Base-by-base conservation (phyloP, 2,113 vertebrate species). In the Pelusios castaneus region DNA sequence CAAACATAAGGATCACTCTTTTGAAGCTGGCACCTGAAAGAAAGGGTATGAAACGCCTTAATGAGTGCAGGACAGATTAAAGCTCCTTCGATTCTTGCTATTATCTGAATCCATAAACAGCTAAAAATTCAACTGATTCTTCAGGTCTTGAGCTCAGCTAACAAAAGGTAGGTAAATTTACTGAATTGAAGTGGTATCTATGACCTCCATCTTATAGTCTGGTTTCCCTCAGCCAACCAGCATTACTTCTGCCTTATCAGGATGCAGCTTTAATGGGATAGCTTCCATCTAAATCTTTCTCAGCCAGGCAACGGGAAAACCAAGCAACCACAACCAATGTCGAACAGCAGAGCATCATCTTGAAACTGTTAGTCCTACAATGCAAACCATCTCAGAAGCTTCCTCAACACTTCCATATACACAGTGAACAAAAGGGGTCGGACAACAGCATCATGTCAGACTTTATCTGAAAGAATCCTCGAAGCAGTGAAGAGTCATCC, bases 291-390 rank as follows among this genome's bases (percentile, higher is more conserved):
- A 2, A 79, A 70, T 2, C 3, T 45, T 8, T 2, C 13, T 80
- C n/a, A 14, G 17, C 14, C 16, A 91, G 77, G 83, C 13, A 19
- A 1, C 45, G 47, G 1, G 2, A 76, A 93, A 91, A 2, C 58
- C 19, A 84, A 75, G 45, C 0, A 67, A 83, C 70, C 25, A 0
- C 6, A 29, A n/a, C 8, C 19, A 54, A 82, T 0, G 0, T 80
- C 67, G 8, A 70, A 80, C 81, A 78, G 22, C 54, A 22, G 4
- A 79, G 3, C 29, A 76, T n/a, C 0, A n/a, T 45, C n/a, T 67
- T 90, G 41, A 78, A 94, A 51, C 1, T 16, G 7, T n/a, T 38
- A 10, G 63, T 17, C 63, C 6, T 12, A 41, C 10, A 29, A 4
- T 75, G 73, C 83, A 83, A 90, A 92, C 25, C 2, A 60, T 70